phyloP scores from a whole-genome alignment of 1,140 invertebrate genomes.

The Melitaea cinxia region DNA sequence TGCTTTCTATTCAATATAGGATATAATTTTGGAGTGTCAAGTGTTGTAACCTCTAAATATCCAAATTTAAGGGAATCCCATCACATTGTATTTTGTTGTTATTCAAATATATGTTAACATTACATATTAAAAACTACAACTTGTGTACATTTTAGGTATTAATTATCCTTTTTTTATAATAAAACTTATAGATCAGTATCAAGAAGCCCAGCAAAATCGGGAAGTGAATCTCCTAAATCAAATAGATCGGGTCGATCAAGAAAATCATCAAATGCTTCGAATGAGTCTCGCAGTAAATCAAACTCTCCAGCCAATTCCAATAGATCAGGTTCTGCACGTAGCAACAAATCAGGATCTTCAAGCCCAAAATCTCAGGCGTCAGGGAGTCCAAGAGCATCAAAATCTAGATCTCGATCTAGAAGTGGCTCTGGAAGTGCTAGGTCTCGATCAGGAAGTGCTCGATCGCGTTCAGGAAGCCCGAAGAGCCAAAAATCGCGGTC shows the following conservation, averaged over 20 bases:
- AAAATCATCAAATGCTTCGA: constrained; percentile 69
- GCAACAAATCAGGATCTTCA: constrained; percentile 70
- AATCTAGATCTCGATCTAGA: constrained; percentile 57
- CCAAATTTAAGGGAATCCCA: too few relatives aligned
- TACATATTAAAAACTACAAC: too few relatives aligned
- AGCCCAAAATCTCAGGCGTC: constrained; percentile 70
- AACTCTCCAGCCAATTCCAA: constrained; percentile 71
- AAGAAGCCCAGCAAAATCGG: constrained; percentile 68
- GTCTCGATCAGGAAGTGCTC: constrained; percentile 77
- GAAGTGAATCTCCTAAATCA: constrained; percentile 70
- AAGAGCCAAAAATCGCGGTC: constrained; percentile 75
- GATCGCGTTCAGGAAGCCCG: constrained; percentile 59
- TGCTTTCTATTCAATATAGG: too few relatives aligned
- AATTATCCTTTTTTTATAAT: too few relatives aligned
- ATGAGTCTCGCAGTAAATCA: constrained; percentile 70
- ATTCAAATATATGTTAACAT: too few relatives aligned
- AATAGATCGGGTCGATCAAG: constrained; percentile 57
- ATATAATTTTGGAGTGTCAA: too few relatives aligned
- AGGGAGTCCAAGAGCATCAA: constrained; percentile 57
- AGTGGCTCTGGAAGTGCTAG: constrained; percentile 66
- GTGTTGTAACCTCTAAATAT: too few relatives aligned
- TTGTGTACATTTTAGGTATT: too few relatives aligned
- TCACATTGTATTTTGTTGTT: too few relatives aligned
- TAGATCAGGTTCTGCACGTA: constrained; percentile 65
- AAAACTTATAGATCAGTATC: constrained; percentile 67